Percentiles rank a stretch among this genome's conserved stretches.
phyloP scores from a whole-genome alignment of 2,797 vertebrate species.

The Argya squamiceps region DNA sequence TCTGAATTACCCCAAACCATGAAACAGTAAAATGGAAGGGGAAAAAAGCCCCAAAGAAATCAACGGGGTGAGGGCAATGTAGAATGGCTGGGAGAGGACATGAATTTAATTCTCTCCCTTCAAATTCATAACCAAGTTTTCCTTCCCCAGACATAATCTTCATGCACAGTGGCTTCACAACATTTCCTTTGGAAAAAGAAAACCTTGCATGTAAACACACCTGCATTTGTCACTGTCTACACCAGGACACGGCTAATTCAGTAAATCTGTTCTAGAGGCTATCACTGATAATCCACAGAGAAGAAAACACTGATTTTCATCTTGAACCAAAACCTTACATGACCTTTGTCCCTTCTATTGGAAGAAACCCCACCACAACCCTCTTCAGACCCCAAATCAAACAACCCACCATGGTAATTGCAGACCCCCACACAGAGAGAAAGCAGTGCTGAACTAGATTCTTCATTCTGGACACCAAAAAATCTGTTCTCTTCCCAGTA shows the following conservation, averaged over 20 bases:
- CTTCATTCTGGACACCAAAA: background rate
- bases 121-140: background rate
- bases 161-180: background rate
- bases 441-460: background rate
- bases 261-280: background rate
- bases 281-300: background rate
- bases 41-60: background rate
- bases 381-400: background rate
- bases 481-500: background rate
- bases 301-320: background rate
- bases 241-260: background rate
- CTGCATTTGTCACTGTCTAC: conserved; percentile 5
- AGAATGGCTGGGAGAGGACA: background rate
- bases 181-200: conserved; percentile 7
- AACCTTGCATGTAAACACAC: background rate
- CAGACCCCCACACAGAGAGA: background rate
- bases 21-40: background rate
- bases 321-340: background rate
- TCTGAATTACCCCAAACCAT: background rate
- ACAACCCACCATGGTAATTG: background rate
- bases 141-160: background rate
- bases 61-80: background rate
- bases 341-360: background rate
- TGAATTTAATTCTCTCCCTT: background rate
- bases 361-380: background rate